Evolutionary conservation across 2,113 vertebrate genomes (phyloP).

Genomic region (Antechinus stuartii): DNA sequence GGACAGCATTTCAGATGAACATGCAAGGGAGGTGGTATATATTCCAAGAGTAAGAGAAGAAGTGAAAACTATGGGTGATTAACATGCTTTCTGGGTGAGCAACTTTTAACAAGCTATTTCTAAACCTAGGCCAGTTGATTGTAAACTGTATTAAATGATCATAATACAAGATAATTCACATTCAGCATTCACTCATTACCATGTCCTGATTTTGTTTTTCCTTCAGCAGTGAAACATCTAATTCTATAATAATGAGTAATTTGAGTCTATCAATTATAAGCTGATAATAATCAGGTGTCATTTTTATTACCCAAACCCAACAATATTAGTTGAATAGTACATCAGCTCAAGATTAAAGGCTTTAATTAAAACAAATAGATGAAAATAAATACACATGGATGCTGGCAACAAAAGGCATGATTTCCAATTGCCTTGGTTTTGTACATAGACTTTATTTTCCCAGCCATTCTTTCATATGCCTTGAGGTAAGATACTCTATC

Average conservation of each 20-base stretch:
- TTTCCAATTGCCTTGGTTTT: not conserved
- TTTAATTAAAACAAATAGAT: not conserved
- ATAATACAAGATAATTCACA: not conserved
- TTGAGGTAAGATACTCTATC: not conserved
- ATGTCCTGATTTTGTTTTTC: not conserved
- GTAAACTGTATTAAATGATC: constrained; percentile 11
- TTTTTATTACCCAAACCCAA: constrained; percentile 8
- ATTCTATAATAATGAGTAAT: constrained; percentile 6
- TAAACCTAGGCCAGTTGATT: not conserved
- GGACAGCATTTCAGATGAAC: not conserved
- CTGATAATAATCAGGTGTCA: not conserved
- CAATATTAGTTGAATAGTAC: not conserved
- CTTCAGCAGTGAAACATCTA: not conserved
- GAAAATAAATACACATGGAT: not conserved
- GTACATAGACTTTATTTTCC: not conserved
- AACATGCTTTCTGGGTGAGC: not conserved
- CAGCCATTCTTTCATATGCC: not conserved
- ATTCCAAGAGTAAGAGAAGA: not conserved
- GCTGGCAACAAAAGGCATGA: not conserved
- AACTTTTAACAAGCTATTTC: not conserved
- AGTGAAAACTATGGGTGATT: not conserved
- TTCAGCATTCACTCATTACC: not conserved
- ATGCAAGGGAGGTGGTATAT: not conserved
- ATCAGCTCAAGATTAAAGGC: not conserved
- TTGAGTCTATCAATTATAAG: constrained; percentile 5